These are phyloP conservation scores for Crematogaster levior DNA, from an alignment of 2,888 invertebrate genomes.

Conservation along the genomic window DNA sequence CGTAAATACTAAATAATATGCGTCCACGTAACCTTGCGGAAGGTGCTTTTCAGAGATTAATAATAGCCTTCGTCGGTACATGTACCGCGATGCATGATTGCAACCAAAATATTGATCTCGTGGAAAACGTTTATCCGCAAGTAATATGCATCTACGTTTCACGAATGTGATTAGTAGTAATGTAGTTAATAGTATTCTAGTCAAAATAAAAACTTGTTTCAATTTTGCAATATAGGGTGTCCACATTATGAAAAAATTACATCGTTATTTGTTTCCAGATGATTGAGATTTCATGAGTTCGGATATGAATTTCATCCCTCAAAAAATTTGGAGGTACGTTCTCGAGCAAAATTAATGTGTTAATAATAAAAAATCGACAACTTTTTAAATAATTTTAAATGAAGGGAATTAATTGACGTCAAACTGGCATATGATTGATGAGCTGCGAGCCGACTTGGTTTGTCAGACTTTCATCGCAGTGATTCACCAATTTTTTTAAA, in stretches of 20 bases:
- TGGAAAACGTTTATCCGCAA: not conserved
- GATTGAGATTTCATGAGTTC: not conserved
- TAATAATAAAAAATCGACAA: too few species aligned
- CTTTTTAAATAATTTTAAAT: not conserved
- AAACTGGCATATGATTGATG: too few species aligned
- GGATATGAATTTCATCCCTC: too few species aligned
- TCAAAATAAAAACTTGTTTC: not conserved
- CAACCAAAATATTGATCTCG: slow-evolving; percentile 25
- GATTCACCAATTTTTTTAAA: too few species aligned
- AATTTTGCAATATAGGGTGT: too few species aligned
- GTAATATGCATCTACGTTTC: not conserved
- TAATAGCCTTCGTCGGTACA: slow-evolving; percentile 15
- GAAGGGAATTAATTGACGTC: too few species aligned
- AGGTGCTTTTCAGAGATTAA: slow-evolving; percentile 54
- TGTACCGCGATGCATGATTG: slow-evolving; percentile 41
- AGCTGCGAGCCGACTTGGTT: too few species aligned
- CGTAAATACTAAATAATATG: slow-evolving; percentile 67
- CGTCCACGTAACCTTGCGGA: slow-evolving; percentile 48
- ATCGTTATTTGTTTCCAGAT: not conserved
- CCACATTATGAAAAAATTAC: not conserved
- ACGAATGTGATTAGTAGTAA: not conserved
- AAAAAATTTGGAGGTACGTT: too few species aligned
- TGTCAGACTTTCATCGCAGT: too few species aligned
- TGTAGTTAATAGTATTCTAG: not conserved
- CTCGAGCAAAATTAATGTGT: too few species aligned